Conservation (phyloP, 2,113 vertebrate species). For the Xenus cinereus region DNA sequence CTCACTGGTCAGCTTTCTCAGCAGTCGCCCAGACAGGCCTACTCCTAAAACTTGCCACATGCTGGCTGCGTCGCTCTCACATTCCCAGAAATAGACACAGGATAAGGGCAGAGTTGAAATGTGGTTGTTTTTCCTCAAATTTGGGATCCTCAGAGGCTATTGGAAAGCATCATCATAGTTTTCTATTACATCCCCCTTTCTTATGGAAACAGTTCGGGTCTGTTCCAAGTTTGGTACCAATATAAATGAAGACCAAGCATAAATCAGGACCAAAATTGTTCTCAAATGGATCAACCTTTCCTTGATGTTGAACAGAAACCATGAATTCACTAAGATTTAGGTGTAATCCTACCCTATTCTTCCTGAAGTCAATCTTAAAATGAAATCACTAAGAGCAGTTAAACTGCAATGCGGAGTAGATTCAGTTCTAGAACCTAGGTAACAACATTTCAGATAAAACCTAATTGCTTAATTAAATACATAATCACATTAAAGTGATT, state of each 20-base stretch:
- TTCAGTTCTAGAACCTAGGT: background rate
- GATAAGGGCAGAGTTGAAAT: background rate
- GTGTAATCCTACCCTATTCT: background rate
- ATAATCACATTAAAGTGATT: background rate
- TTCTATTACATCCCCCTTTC: background rate
- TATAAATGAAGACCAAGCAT: background rate
- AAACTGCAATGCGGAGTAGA: background rate
- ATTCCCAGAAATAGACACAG: background rate
- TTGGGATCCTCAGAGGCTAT: background rate
- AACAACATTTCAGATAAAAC: background rate
- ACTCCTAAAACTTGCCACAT: background rate
- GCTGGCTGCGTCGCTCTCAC: background rate
- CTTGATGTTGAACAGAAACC: background rate
- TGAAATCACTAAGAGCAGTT: background rate
- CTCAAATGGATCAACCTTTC: background rate
- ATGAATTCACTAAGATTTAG: background rate
- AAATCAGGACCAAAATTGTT: background rate
- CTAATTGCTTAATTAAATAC: background rate
- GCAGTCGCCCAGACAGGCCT: background rate
- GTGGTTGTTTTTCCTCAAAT: background rate
- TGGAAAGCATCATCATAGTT: accelerated
- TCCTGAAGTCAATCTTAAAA: background rate
- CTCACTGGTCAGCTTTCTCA: too few relatives aligned
- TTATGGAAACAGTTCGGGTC: background rate
- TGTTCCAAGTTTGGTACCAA: background rate